Evolutionary conservation across 2,113 vertebrate species (phyloP), one percentile per base, ranked within the genome.

Genomic region (Azemiops feae): DNA sequence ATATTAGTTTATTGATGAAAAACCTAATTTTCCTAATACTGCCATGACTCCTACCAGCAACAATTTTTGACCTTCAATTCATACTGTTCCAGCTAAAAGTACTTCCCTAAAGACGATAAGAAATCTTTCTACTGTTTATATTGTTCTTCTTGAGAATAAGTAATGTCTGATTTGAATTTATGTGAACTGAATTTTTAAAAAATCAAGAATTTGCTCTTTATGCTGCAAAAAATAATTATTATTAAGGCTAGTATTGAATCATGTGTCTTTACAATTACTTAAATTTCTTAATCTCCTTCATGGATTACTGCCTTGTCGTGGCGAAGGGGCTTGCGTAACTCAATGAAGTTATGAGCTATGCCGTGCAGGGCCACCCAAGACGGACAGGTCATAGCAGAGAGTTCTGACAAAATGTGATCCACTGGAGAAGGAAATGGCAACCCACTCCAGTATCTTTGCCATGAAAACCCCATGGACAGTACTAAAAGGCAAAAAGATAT

Each of bases 281-380:
- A 93, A 93, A 89, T 96, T 95, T 96, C 97, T 97, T 90, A 96
- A 97, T 94, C n/a, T n/a, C n/a, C n/a, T n/a, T n/a, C n/a, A n/a
- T n/a, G n/a, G n/a, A n/a, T n/a, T n/a, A n/a, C n/a, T n/a, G n/a
- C n/a, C n/a, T n/a, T n/a, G n/a, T n/a, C n/a, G n/a, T n/a, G n/a
- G n/a, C n/a, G n/a, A n/a, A n/a, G n/a, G n/a, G n/a, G n/a, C n/a
- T n/a, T n/a, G n/a, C n/a, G n/a, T n/a, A n/a, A n/a, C n/a, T n/a
- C n/a, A n/a, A n/a, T n/a, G n/a, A n/a, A n/a, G n/a, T n/a, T n/a
- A n/a, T n/a, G n/a, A n/a, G n/a, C n/a, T n/a, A n/a, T n/a, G n/a
- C n/a, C n/a, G n/a, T n/a, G n/a, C n/a, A n/a, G n/a, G n/a, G n/a
- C n/a, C n/a, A n/a, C n/a, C n/a, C n/a, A n/a, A n/a, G n/a, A n/a